A percentile compares a stretch with the other conserved stretches of the same genome.
Conservation (phyloP, 2,113 vertebrate species). For the Daboia siamensis region DNA sequence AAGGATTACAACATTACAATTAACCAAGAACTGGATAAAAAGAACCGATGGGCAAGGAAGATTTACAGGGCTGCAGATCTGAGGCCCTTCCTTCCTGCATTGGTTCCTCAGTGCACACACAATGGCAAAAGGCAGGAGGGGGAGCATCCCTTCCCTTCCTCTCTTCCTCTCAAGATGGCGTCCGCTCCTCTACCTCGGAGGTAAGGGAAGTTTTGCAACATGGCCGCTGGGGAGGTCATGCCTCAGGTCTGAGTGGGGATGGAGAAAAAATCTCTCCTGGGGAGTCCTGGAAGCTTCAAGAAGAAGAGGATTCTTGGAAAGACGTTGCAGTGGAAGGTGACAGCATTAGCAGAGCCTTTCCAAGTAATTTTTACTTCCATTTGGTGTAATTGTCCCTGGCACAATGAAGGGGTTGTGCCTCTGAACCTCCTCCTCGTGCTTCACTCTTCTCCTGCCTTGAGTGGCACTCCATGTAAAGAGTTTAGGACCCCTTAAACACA, state of each 20-base stretch:
- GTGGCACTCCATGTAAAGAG: background rate
- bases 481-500: background rate
- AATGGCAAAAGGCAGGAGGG: background rate
- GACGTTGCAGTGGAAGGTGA: background rate
- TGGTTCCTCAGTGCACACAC: background rate
- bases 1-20: background rate
- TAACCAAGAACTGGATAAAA: background rate
- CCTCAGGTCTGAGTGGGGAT: background rate
- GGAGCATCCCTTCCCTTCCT: no score
- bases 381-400: background rate
- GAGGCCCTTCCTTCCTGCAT: background rate
- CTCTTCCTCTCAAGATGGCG: background rate
- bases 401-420: background rate
- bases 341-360: background rate
- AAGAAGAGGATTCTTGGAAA: background rate
- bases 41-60: background rate
- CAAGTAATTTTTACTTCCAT: background rate
- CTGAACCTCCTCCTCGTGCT: background rate
- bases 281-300: background rate
- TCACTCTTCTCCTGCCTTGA: background rate
- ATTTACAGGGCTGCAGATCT: background rate
- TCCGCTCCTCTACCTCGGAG: background rate
- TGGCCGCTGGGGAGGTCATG: background rate
- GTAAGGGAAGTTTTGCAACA: background rate
- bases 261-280: background rate